Base-by-base conservation (phyloP, 2,888 invertebrate species). In the Lymantria monacha region DNA sequence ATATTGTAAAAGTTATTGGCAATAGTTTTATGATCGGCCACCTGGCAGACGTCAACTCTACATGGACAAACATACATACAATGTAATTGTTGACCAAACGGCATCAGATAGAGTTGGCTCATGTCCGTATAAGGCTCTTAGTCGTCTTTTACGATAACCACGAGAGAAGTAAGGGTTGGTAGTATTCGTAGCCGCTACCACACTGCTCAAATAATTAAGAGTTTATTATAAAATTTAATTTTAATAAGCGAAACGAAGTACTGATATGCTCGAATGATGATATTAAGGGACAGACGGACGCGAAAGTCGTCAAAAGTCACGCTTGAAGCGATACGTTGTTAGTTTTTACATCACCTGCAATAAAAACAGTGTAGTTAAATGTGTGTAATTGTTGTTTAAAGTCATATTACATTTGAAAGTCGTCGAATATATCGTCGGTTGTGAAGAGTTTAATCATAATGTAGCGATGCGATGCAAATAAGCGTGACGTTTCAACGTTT, bases 211-310 rank as follows among this genome's bases (percentile, higher is more conserved):
- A n/a, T n/a, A n/a, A n/a, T n/a, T n/a, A n/a, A n/a, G n/a, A n/a
- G n/a, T n/a, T n/a, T n/a, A n/a, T n/a, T n/a, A n/a, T n/a, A n/a
- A n/a, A n/a, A n/a, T n/a, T n/a, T n/a, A n/a, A n/a, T n/a, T n/a
- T 22, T 2, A 22, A 22, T 3, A 22, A 22, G 22, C 5, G 22
- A 22, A 22, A 22, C 22, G 22, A 33, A 38, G 9, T 76, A 74
- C 76, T 76, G 74, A 74, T 62, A 76, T 70, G 81, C 77, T 74
- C 75, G 74, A 80, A 72, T 78, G 77, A 78, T 72, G 69, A 60
- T 66, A 69, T 59, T 55, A 62, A 66, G 65, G 69, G 69, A 46
- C 44, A 42, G 14, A 10, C 53, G 63, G 66, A 42, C 49, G 63
- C 64, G 44, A 68, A 72, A 64, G 61, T 61, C 59, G 68, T 65